Evolutionary conservation across 2,888 invertebrate species (phyloP).

Genomic region (Sinodicranocentrus sp.): DNA sequence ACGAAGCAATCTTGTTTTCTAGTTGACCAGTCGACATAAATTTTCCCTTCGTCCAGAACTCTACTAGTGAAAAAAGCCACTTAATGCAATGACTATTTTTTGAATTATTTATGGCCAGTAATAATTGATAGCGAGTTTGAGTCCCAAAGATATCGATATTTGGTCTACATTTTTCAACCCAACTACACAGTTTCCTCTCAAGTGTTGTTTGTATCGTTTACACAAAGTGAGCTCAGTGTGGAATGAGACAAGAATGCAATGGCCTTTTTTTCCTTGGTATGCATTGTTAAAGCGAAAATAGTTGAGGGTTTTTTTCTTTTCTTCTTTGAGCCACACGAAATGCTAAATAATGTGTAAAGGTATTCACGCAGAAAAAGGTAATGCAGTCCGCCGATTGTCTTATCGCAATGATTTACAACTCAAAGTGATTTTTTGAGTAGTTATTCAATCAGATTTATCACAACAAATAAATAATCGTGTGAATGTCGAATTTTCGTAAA

Average conservation of each 20-base stretch:
- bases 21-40: slow-evolving; percentile 13
- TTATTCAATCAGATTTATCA: slow-evolving; percentile 52
- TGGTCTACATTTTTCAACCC: slow-evolving; percentile 39
- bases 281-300: no score
- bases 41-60: slow-evolving; percentile 12
- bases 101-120: slow-evolving; percentile 62
- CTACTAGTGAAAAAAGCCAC: slow-evolving; percentile 45
- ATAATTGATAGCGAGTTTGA: slow-evolving; percentile 60
- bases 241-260: not conserved
- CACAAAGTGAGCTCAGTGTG: not conserved
- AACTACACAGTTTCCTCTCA: not conserved
- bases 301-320: not conserved
- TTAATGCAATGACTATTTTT: slow-evolving; percentile 59
- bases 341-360: not conserved
- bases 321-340: not conserved
- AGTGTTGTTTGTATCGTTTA: slow-evolving; percentile 1
- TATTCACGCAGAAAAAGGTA: not conserved
- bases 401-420: slow-evolving; percentile 61
- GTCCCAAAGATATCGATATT: slow-evolving; percentile 47
- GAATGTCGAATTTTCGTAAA: slow-evolving; percentile 48
- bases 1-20: slow-evolving; percentile 20
- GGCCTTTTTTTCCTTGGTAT: no score
- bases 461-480: slow-evolving; percentile 52
- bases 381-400: slow-evolving; percentile 20
- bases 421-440: slow-evolving; percentile 55